Conservation (phyloP, 2,113 vertebrate species). For the Todiramphus saurophagus region DNA sequence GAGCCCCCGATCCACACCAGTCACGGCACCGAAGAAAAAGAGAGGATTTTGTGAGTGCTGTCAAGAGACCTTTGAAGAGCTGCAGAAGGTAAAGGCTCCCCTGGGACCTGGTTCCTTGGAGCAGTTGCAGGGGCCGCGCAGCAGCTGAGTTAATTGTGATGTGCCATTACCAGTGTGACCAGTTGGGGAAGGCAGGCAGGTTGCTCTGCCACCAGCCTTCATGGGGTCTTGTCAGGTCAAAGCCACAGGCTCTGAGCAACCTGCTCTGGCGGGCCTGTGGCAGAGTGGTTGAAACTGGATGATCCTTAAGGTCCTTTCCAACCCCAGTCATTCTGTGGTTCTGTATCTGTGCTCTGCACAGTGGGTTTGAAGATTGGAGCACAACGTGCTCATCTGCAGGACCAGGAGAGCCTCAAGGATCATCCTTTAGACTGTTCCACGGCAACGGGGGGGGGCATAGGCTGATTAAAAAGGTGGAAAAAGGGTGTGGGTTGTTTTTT, state of each 20-base stretch:
- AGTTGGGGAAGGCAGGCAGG: neutral
- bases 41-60: constrained; percentile 87
- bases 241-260: neutral
- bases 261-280: too few relatives aligned
- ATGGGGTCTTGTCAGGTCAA: accelerated
- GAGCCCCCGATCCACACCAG: neutral
- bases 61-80: constrained; percentile 77
- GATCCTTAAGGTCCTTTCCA: too few relatives aligned
- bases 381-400: neutral
- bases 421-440: accelerated
- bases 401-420: neutral
- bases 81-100: constrained; percentile 72
- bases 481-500: neutral
- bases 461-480: neutral
- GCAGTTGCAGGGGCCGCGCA: neutral
- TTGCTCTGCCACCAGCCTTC: neutral
- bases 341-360: neutral
- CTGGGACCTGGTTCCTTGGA: neutral
- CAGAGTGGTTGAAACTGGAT: too few relatives aligned
- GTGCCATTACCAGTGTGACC: accelerated
- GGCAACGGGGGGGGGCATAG: neutral
- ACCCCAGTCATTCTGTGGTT: too few relatives aligned
- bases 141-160: accelerated
- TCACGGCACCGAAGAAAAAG: constrained; percentile 63
- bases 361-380: neutral